Base-by-base conservation (phyloP, 2,888 invertebrate genomes). In the Melipona beecheii region DNA sequence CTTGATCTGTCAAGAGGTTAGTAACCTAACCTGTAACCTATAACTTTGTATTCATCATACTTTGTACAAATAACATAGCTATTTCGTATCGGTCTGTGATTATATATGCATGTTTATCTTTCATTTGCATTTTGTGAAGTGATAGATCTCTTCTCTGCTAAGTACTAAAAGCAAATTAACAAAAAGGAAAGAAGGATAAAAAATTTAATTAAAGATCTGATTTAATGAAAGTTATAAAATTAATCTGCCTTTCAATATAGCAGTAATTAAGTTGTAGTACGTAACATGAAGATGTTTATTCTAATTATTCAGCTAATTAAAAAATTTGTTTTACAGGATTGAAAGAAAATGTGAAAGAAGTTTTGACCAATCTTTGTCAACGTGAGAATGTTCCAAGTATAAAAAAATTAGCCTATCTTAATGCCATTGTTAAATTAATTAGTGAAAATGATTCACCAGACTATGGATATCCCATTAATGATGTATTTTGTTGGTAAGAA, bases 401-500 rank as follows among this genome's bases (percentile, higher is more conserved):
- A 85, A 97, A 97, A 93, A 97, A 97, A 94, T 95, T 98, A 90
- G 97, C 97, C 88, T 97, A 98, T 94, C 96, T 99, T 92, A 99
- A 98, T 96, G 97, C 97, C 84, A 97, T 98, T 95, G 98, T 98
- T 78, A 97, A 98, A 93, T 96, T 98, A 87, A 95, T 97, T 88
- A 95, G 96, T 93, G 96, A 97, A 90, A 95, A 95, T 77, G 95
- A 95, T 83, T 91, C 96, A 91, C 94, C 94, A 86, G 95, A 96
- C 90, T 95, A 97, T 90, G 97, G 97, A 70, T 97, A 97, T 93
- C 96, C 96, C 88, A 95, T 96, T 84, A 97, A 97, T 94, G 98
- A 99, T 94, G 96, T 99, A 91, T 96, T 98, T 88, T 96, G 96
- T 92, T 98, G 98, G 98, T 98, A 95, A 95, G 95, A 65, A 27